A percentile compares a stretch with the other conserved stretches of the same genome.
Conservation (phyloP, 2,888 invertebrate species). For the Capitulum mitella region DNA sequence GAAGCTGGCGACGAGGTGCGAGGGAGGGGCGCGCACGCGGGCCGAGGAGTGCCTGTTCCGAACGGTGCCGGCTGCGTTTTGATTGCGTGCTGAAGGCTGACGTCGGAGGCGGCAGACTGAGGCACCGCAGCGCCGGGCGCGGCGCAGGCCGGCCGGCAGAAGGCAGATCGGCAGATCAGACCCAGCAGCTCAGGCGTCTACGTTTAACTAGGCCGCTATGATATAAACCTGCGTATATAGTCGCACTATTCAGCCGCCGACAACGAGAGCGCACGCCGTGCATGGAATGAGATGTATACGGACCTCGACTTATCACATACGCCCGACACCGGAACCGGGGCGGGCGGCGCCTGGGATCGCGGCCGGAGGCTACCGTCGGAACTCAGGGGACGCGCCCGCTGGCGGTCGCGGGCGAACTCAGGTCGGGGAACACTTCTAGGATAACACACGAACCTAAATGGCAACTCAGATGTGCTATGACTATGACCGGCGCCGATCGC, state of each 20-base stretch:
- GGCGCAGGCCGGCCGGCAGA: neutral
- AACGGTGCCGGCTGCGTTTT: neutral
- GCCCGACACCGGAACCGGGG: neutral
- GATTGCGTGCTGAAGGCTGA: conserved; percentile 5
- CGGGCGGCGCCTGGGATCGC: no score
- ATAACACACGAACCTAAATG: conserved; percentile 13
- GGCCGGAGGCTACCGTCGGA: no score
- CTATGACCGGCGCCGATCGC: neutral
- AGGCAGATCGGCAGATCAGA: neutral
- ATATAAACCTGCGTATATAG: conserved; percentile 9
- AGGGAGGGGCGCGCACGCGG: neutral
- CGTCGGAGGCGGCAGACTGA: neutral
- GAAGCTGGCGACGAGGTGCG: no score
- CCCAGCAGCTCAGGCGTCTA: neutral
- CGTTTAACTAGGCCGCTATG: neutral
- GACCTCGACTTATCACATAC: conserved; percentile 9
- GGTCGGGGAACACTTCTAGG: neutral
- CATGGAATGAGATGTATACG: conserved; percentile 12
- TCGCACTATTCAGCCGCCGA: neutral
- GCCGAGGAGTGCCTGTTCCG: no score
- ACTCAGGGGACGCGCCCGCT: neutral
- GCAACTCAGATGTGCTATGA: neutral
- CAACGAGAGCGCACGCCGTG: neutral
- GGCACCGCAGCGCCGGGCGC: no score
- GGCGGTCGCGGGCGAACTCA: neutral